phyloP scores from a whole-genome alignment of 2,888 invertebrate genomes.

The Phyllotreta striolata region DNA sequence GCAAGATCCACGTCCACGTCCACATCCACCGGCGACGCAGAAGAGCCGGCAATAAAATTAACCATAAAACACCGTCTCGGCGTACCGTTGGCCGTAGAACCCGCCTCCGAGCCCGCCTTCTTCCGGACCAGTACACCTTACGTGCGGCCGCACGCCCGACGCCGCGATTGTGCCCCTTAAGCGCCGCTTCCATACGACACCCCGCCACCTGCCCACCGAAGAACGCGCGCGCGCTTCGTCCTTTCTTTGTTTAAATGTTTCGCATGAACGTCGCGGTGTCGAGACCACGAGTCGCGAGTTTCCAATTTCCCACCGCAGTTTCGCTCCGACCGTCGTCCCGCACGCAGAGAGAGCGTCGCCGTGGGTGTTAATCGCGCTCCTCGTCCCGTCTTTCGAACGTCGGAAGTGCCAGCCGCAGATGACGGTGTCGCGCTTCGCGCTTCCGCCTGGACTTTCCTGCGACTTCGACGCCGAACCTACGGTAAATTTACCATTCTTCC shows the following conservation, averaged over 20 bases:
- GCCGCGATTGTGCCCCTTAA: constrained; percentile 56
- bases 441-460: background rate
- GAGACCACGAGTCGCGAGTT: constrained; percentile 39
- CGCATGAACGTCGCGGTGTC: constrained; percentile 28
- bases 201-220: constrained; percentile 53
- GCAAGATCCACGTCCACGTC: background rate
- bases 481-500: background rate
- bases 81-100: constrained; percentile 18
- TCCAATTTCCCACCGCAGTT: constrained; percentile 52
- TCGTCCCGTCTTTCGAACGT: constrained; percentile 13
- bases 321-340: constrained; percentile 31
- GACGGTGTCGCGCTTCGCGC: constrained; percentile 26
- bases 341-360: constrained; percentile 3
- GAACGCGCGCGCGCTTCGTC: constrained; percentile 50
- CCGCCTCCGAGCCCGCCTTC: constrained; percentile 37
- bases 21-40: constrained; percentile 2
- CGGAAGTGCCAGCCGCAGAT: constrained; percentile 8
- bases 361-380: background rate
- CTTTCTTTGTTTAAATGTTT: constrained; percentile 26
- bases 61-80: constrained; percentile 12
- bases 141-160: constrained; percentile 36
- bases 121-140: constrained; percentile 34
- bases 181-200: constrained; percentile 52
- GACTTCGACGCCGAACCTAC: too few species aligned
- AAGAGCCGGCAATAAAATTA: constrained; percentile 16